These are phyloP conservation scores for Antennarius maculatus DNA, from an alignment of 2,797 vertebrate species.

Conservation along the genomic window DNA sequence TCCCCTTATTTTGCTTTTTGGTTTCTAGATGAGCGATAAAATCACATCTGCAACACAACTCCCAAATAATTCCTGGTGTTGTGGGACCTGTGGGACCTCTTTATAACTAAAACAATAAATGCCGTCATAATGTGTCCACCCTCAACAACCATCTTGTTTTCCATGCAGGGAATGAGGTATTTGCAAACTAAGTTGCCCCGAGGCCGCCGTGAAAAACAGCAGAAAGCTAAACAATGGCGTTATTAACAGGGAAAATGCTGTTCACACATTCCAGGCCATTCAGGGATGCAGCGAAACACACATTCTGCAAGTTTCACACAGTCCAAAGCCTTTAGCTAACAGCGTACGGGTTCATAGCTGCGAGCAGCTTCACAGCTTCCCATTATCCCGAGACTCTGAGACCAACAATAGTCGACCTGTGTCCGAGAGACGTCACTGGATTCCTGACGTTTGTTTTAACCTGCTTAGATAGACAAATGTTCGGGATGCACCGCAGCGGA, in stretches of 20 bases:
- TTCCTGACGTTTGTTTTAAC: conserved; percentile 49
- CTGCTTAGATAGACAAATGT: conserved; percentile 13
- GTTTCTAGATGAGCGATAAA: conserved; percentile 19
- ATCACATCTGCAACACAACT: conserved; percentile 6
- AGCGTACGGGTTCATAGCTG: conserved; percentile 43
- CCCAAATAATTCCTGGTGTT: not conserved
- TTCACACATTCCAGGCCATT: conserved; percentile 45
- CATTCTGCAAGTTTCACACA: conserved; percentile 64
- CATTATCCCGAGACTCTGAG: conserved; percentile 46
- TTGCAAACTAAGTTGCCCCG: conserved; percentile 24
- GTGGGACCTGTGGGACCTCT: conserved; percentile 10
- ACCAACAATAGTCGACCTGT: conserved; percentile 51
- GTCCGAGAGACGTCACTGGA: conserved; percentile 46
- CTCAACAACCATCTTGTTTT: conserved; percentile 4
- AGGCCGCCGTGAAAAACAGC: conserved; percentile 8
- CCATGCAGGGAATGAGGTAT: conserved; percentile 22
- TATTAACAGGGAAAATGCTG: conserved; percentile 30
- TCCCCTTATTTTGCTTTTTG: not conserved
- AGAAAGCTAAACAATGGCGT: conserved; percentile 34
- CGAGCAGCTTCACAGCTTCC: conserved; percentile 53
- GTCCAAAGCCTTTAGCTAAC: conserved; percentile 51
- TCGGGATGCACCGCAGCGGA: not conserved
- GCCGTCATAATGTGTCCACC: conserved; percentile 3
- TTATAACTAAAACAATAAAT: conserved; percentile 5
- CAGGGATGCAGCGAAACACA: conserved; percentile 28